Evolutionary conservation across 2,797 vertebrate species (phyloP), one percentile per base, ranked within the genome.

Genomic region (Fratercula arctica): DNA sequence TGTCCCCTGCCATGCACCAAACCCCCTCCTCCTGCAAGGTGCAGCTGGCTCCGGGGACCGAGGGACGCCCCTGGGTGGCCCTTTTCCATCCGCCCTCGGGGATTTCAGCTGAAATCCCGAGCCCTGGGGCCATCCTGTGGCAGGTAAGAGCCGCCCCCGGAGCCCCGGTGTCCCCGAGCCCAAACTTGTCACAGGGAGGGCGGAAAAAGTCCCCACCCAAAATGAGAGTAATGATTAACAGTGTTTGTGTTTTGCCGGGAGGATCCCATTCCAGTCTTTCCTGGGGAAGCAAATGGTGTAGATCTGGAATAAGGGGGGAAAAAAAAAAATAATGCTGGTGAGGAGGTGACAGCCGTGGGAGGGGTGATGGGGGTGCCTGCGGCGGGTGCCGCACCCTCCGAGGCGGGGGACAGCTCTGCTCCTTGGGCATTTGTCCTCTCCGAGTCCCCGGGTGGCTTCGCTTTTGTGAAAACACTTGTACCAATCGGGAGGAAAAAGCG

Each of bases 361-460:
- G 56, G 13, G 17, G 16, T 20, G 37, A 0, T 37, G 20, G 54
- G 74, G 81, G 67, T 61, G 53, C 11, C 39, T 53, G 29, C 2
- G 3, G 19, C 0, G 63, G 60, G 19, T 26, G 37, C 87, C 24
- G 61, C 21, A 12, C 29, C 59, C 70, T 10, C n/a, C 10, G 3
- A 56, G 5, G 2, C 0, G 4, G 78, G 82, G 64, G 13, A 13
- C 19, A 1, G 16, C 82, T 35, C 89, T 0, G 11, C 31, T 86
- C 8, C 26, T 6, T 5, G 45, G 48, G 21, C 2, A 2, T 46
- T 76, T 54, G 11, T 37, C 16, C 23, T 31, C 31, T 43, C 46
- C 0, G 0, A 10, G 54, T 26, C 37, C 23, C 25, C 0, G 1
- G 10, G 68, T n/a, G 56, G 64, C n/a, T 94, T 63, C 3, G 9